phyloP scores from a whole-genome alignment of 2,888 invertebrate species.

The Bembecia ichneumoniformis region DNA sequence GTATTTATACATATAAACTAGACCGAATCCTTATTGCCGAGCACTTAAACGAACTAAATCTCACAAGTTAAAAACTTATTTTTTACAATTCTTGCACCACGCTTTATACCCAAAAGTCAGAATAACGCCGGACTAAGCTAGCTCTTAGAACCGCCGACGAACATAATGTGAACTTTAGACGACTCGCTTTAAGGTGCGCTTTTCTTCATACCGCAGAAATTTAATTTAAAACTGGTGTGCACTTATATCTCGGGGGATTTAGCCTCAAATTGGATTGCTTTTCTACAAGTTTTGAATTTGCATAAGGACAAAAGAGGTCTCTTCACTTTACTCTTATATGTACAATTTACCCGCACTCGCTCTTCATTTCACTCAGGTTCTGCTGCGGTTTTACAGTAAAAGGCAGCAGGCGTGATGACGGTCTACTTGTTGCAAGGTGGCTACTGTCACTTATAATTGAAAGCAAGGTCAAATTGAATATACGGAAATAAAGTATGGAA shows the following conservation, averaged over 20 bases:
- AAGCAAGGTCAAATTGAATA: no score
- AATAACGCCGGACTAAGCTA: constrained; percentile 21
- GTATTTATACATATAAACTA: no score
- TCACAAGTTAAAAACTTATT: background rate
- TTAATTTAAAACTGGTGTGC: constrained; percentile 56
- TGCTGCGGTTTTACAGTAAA: no score
- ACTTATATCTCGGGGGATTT: constrained; percentile 47
- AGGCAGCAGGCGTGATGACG: no score
- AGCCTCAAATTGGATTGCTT: constrained; percentile 59
- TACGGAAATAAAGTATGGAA: no score
- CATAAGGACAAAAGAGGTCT: constrained; percentile 36
- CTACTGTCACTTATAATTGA: no score
- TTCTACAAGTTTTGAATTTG: constrained; percentile 57
- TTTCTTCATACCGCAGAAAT: constrained; percentile 14
- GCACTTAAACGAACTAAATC: background rate
- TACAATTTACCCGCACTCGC: background rate
- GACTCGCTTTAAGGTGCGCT: constrained; percentile 2
- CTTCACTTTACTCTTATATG: background rate
- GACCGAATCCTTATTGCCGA: background rate
- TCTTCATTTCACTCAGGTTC: no score
- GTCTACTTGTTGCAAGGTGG: no score
- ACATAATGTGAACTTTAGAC: constrained; percentile 6
- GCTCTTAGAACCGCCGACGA: constrained; percentile 13
- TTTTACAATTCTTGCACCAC: background rate
- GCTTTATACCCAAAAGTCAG: constrained; percentile 7